Base-by-base conservation (phyloP, 2,797 vertebrate genomes). In the Micropoecilia bifurca region DNA sequence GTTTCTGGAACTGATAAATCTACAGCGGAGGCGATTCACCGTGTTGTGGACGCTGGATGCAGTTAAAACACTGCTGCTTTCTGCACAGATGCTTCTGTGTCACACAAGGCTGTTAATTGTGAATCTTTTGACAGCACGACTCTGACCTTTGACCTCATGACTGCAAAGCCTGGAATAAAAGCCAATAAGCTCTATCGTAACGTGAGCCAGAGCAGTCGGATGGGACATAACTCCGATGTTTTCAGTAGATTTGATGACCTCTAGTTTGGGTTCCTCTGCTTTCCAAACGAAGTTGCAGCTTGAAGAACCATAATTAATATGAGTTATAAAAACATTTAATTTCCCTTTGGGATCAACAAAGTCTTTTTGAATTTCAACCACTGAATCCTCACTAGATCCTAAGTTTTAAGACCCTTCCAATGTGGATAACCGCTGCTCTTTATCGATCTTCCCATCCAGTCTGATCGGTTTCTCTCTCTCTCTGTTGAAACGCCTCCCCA, bases 61-160 rank as follows among this genome's bases (percentile, higher is more conserved):
- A 6, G 5, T 63, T 36, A 1, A 46, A 33, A 22, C 28, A 3
- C 45, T 6, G n/a, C 12, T 59, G 14, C 50, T 74, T 30, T 61
- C 25, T 9, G 13, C 61, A 2, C 36, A 75, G n/a, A 3, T 8
- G 10, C 72, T 63, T 80, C 28, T 77, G 68, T 76, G 50, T 75
- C 71, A 45, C 28, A 73, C 3, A 22, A 39, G 69, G 55, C 39
- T 69, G 68, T 75, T 85, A 74, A 63, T 69, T 61, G 71, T 66
- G 71, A 50, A 14, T 45, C 43, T 46, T 79, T 73, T 72, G 72
- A 84, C 78, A 74, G 36, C 18, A 39, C 47, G 71, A 61, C 74
- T 68, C 28, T 84, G 84, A 90, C 84, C 69, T 86, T 71, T 91
- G 76, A 86, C 82, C 77, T 79, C 0, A 1, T 53, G 46, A 72